Evolutionary conservation across 2,113 vertebrate genomes (phyloP), one percentile per base, ranked within the genome.

Genomic region (Leiothrix lutea): DNA sequence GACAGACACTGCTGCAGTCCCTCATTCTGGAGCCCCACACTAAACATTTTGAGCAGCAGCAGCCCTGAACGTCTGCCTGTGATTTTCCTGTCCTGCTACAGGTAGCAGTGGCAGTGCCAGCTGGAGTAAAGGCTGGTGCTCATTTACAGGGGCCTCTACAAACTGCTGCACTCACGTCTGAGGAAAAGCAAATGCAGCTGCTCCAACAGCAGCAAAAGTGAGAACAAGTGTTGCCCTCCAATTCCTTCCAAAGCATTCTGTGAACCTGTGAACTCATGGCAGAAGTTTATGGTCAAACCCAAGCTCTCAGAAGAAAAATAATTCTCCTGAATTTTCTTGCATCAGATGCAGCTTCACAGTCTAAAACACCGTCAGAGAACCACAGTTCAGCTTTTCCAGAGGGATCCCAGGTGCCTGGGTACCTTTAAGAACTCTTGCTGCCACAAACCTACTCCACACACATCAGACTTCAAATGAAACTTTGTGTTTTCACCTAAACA

Each of bases 401-500:
- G 44, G 17, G 70, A 50, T 7, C 38, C 48, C 50, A 53, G 93
- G 35, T 7, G 47, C 35, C 28, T 23, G 24, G 53, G 75, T 28
- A 38, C 86, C 88, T 94, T 93, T 88, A 94, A 91, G 88, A 78
- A 50, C 29, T 14, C 61, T 40, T 23, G 25, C 80, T 74, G 77
- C 77, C 78, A 70, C 69, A 66, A 86, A 84, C 56, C 65, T 60
- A 60, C 77, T 71, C 57, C 38, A n/a, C 61, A n/a, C 86, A 91
- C 62, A 78, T 33, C 69, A 31, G 83, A 91, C 88, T 95, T 95
- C 95, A 96, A 97, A 94, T 94, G 91, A 91, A 96, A 97, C 94
- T 94, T 64, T 48, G 86, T 95, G 88, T 94, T 96, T 96, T 86
- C 91, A 93, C 92, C 91, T 91, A 93, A 97, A 96, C 94, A 95